Percentiles rank a stretch among this genome's conserved stretches.
Conservation (phyloP, 1,140 invertebrate species). For the Lasaia peninsularis region DNA sequence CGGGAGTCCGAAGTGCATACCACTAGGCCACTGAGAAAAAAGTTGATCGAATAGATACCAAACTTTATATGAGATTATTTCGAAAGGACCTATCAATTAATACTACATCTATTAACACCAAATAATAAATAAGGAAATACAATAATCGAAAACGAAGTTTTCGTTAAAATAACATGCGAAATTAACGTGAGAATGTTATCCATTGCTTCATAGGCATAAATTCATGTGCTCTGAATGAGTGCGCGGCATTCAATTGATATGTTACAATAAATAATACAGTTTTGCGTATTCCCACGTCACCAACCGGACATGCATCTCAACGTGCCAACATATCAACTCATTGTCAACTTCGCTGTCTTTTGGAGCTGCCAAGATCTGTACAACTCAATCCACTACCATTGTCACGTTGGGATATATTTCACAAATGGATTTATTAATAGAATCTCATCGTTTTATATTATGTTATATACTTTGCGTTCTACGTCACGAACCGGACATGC, state of each 20-base stretch:
- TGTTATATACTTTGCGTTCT: too few species aligned
- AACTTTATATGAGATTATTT: too few species aligned
- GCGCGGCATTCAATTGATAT: slow-evolving; percentile 21
- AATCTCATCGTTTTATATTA: too few species aligned
- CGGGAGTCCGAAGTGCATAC: too few species aligned
- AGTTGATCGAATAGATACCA: too few species aligned
- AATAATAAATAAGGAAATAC: too few species aligned
- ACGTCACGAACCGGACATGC: too few species aligned
- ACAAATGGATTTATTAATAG: neutral
- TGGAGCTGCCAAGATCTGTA: slow-evolving; percentile 49
- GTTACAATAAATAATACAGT: slow-evolving; percentile 45
- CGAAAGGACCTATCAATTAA: too few species aligned
- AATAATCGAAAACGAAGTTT: too few species aligned
- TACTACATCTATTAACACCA: too few species aligned
- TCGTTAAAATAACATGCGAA: too few species aligned
- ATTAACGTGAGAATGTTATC: neutral
- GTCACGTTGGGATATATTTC: slow-evolving; percentile 2
- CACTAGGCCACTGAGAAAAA: too few species aligned
- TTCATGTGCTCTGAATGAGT: neutral
- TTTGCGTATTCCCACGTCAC: slow-evolving; percentile 50
- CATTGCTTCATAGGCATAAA: neutral
- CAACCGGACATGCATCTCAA: slow-evolving; percentile 54
- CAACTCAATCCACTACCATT: slow-evolving; percentile 34
- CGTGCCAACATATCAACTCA: slow-evolving; percentile 54
- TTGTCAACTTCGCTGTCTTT: slow-evolving; percentile 54